Conservation (phyloP, 1,140 invertebrate species). For the Drosophila teissieri region DNA sequence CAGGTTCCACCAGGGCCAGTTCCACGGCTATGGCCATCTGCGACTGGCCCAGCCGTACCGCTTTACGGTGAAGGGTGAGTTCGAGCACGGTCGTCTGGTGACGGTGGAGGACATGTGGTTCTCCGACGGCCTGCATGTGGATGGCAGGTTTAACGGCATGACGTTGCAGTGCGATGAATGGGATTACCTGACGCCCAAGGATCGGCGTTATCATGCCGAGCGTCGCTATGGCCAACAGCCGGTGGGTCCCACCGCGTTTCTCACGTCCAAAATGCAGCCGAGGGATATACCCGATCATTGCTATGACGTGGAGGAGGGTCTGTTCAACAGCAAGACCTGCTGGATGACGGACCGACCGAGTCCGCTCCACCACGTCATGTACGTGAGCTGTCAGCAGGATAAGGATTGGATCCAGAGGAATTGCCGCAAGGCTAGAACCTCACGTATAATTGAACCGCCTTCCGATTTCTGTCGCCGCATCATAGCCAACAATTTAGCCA, state of each 20-base stretch:
- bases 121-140: slow-evolving; percentile 57
- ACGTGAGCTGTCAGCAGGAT: slow-evolving; percentile 51
- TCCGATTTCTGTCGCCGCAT: slow-evolving; percentile 48
- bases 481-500: slow-evolving; percentile 51
- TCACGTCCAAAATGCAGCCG: slow-evolving; percentile 42
- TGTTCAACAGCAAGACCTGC: slow-evolving; percentile 46
- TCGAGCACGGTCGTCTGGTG: slow-evolving; percentile 49
- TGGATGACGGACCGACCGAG: slow-evolving; percentile 47
- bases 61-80: slow-evolving; percentile 68
- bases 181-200: slow-evolving; percentile 57
- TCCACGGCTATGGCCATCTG: slow-evolving; percentile 69
- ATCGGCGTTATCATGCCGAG: slow-evolving; percentile 68
- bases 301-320: slow-evolving; percentile 67
- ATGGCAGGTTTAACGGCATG: slow-evolving; percentile 33
- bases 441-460: slow-evolving; percentile 30
- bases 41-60: slow-evolving; percentile 56
- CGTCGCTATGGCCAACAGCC: slow-evolving; percentile 53
- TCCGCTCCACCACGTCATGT: slow-evolving; percentile 42
- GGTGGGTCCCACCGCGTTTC: slow-evolving; percentile 61
- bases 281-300: slow-evolving; percentile 29
- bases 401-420: slow-evolving; percentile 51
- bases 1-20: slow-evolving; percentile 51
- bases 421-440: slow-evolving; percentile 41
- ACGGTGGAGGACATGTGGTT: slow-evolving; percentile 73
- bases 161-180: slow-evolving; percentile 46